A percentile compares a stretch with the other conserved stretches of the same genome.
Evolutionary conservation across 2,888 invertebrate species (phyloP).

Genomic region (Xestobium rufovillosum): DNA sequence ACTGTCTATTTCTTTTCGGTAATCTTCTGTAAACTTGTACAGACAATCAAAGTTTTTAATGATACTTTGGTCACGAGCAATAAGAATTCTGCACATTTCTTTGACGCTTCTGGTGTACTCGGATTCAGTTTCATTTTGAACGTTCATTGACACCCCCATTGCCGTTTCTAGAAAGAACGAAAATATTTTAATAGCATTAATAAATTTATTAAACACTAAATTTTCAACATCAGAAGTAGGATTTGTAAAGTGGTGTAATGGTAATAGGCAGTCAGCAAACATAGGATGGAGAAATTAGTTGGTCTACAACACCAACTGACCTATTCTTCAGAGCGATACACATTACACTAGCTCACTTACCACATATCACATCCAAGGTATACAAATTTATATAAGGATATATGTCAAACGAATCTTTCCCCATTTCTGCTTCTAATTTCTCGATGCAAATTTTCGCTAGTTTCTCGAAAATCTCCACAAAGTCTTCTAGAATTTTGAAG

Average conservation of each 20-base stretch:
- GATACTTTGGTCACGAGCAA: constrained; percentile 33
- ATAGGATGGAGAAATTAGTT: too few relatives aligned
- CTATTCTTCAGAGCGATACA: too few relatives aligned
- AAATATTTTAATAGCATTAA: too few relatives aligned
- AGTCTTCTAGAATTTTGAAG: constrained; percentile 22
- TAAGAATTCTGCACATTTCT: constrained; percentile 35
- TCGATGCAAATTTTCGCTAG: constrained; percentile 16
- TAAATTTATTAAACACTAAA: too few relatives aligned
- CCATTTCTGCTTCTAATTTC: constrained; percentile 15
- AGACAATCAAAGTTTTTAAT: constrained; percentile 46
- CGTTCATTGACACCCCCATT: constrained; percentile 70
- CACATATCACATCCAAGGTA: constrained; percentile 27
- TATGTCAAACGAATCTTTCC: constrained; percentile 22
- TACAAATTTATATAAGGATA: constrained; percentile 23
- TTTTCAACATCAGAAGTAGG: too few relatives aligned
- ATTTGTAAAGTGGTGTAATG: too few relatives aligned
- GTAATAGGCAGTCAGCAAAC: too few relatives aligned
- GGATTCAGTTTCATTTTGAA: constrained; percentile 60
- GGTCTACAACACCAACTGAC: too few relatives aligned
- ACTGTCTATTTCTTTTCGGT: constrained; percentile 48
- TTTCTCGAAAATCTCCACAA: constrained; percentile 18
- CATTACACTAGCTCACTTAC: too few relatives aligned
- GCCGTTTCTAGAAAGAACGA: constrained; percentile 59
- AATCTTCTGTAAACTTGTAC: constrained; percentile 48
- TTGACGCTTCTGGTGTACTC: constrained; percentile 66